Percentiles rank a stretch among this genome's conserved stretches.
Evolutionary conservation across 2,888 invertebrate genomes (phyloP).

Genomic region (Drosophila falleni): DNA sequence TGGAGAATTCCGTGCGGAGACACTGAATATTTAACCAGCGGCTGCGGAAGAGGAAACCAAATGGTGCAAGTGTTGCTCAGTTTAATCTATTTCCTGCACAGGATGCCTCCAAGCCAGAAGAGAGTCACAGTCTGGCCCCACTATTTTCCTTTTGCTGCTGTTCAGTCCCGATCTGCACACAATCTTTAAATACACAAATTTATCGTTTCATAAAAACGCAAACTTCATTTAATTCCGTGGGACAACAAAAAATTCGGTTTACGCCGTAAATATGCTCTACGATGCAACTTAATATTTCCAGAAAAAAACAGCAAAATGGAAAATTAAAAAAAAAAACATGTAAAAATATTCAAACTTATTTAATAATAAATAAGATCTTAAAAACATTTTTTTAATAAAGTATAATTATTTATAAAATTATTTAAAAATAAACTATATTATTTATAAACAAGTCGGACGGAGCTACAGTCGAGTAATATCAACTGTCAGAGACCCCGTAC

Average conservation of each 20-base stretch:
- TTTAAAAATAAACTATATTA: too few species aligned
- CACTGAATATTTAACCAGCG: slow-evolving; percentile 72
- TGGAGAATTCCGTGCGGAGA: slow-evolving; percentile 41
- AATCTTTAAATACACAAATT: slow-evolving; percentile 83
- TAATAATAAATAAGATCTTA: too few species aligned
- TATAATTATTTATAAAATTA: too few species aligned
- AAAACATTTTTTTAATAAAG: background rate
- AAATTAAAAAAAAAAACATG: background rate
- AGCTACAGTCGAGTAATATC: too few species aligned
- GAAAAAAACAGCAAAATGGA: slow-evolving; percentile 1
- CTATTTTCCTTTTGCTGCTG: background rate
- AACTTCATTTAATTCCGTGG: slow-evolving; percentile 75
- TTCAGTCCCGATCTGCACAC: slow-evolving; percentile 39
- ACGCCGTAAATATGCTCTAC: slow-evolving; percentile 39
- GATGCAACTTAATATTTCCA: slow-evolving; percentile 40
- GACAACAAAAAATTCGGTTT: slow-evolving; percentile 46
- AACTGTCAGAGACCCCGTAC: too few species aligned
- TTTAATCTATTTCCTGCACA: slow-evolving; percentile 77
- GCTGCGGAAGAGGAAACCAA: slow-evolving; percentile 74
- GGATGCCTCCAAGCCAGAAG: slow-evolving; percentile 22
- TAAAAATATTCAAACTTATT: background rate
- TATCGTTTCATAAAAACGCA: slow-evolving; percentile 82
- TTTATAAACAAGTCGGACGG: too few species aligned
- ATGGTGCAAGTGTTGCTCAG: slow-evolving; percentile 71
- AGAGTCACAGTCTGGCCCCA: slow-evolving; percentile 5